Percentiles rank a stretch among this genome's conserved stretches.
Evolutionary conservation across 1,140 invertebrate genomes (phyloP).

Genomic region (Pogonognathellus flavescens): DNA sequence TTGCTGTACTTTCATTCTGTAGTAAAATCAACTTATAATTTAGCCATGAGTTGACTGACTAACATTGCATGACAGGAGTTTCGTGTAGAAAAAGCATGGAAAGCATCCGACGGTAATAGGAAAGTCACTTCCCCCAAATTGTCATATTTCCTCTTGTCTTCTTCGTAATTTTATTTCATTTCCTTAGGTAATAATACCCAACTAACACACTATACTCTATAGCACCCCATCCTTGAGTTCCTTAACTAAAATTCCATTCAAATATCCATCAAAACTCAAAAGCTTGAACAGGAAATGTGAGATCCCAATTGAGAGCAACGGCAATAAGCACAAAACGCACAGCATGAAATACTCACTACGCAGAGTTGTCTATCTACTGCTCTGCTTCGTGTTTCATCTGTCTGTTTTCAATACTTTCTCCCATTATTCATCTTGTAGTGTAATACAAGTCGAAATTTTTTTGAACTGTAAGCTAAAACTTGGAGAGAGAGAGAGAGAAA

Average conservation of each 20-base stretch:
- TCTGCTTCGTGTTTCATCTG: neutral
- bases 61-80: neutral
- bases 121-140: conserved; percentile 34
- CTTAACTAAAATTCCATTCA: too few relatives aligned
- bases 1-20: neutral
- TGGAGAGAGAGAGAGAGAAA: neutral
- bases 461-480: conserved; percentile 6
- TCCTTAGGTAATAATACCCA: conserved; percentile 19
- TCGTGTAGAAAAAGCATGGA: conserved; percentile 4
- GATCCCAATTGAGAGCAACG: neutral
- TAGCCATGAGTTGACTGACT: neutral
- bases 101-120: conserved; percentile 20
- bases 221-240: neutral
- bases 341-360: neutral
- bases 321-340: neutral
- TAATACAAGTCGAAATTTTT: neutral
- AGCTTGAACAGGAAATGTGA: conserved; percentile 13
- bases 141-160: conserved; percentile 22
- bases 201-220: neutral
- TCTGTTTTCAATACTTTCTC: conserved; percentile 34
- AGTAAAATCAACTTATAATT: neutral
- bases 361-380: too few relatives aligned
- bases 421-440: conserved; percentile 26
- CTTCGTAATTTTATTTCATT: conserved; percentile 16
- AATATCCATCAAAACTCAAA: too few relatives aligned